These are phyloP conservation scores for Ifrita kowaldi DNA, from an alignment of 2,113 vertebrate genomes.

Conservation along the genomic window DNA sequence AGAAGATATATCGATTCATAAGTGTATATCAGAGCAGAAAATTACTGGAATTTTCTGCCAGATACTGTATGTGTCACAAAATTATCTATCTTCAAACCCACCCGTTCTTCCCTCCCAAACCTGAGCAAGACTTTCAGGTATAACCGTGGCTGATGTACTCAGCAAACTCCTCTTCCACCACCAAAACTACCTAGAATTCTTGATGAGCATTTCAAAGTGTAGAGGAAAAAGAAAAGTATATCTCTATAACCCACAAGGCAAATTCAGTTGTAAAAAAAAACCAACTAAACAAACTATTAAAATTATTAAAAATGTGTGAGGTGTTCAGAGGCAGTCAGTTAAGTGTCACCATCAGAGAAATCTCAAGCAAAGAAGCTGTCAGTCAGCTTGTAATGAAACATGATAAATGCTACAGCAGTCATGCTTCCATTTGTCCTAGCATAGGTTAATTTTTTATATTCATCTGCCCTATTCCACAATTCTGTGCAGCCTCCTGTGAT, in stretches of 20 bases:
- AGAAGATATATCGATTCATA: background rate
- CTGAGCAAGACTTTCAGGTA: background rate
- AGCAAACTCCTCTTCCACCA: background rate
- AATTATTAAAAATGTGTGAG: background rate
- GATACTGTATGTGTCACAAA: too few relatives aligned
- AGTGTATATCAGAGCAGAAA: fast-evolving
- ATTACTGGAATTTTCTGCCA: background rate
- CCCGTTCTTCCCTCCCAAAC: background rate
- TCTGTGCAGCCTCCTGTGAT: background rate
- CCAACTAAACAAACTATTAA: background rate
- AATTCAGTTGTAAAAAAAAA: background rate
- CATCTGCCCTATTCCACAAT: background rate
- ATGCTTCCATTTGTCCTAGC: background rate
- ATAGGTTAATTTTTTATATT: background rate
- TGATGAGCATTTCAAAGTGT: background rate
- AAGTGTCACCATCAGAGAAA: background rate
- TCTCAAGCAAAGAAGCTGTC: background rate
- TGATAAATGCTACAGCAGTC: background rate
- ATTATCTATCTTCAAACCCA: background rate
- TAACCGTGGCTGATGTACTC: background rate
- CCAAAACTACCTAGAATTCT: background rate
- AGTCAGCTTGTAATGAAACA: background rate
- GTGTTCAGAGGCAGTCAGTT: background rate
- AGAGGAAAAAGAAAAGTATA: background rate
- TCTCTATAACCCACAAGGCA: background rate